Evolutionary conservation across 2,888 invertebrate species (phyloP), one percentile per base, ranked within the genome.

Genomic region (Drosophila algonquin): DNA sequence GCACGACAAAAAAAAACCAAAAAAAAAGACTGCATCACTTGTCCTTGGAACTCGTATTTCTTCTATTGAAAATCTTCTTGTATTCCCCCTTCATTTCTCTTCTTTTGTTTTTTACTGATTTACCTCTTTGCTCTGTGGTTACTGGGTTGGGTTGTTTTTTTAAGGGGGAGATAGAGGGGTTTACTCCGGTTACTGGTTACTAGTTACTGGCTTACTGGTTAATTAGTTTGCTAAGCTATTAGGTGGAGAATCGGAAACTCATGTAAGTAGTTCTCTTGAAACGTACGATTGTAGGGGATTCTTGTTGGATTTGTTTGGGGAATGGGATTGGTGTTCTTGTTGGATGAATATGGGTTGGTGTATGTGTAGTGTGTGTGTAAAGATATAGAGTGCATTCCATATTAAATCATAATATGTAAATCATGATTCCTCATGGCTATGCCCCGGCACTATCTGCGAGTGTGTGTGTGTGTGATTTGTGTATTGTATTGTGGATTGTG

Each of bases 201-300:
- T 69, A 44, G 46, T 62, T 73, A 61, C 60, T 68, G 64, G 54
- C 64, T 47, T 52, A 64, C 44, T 55, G 61, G 14, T 51, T 61
- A 54, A 27, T 63, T 59, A 73, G 57, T 70, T 76, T 79, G 81
- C 86, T 82, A 88, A 88, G 81, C 81, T 85, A 81, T 80, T 83
- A 89, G 89, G 83, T 89, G 89, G 83, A 89, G 75, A 89, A 78
- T 83, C 70, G 84, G 83, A 83, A 83, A 83, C 83, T 87, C 83
- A 88, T 82, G 75, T 82, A 73, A 79, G 73, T 75, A 71, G 70
- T 85, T 69, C 63, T 63, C 63, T 58, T 70, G 81, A 86, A 75
- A 80, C 68, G 75, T 75, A 68, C 64, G 68, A 67, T 40, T 40
- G 7, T 40, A n/a, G 14, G 12, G 27, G 12, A 18, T 35, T 47